phyloP scores from a whole-genome alignment of 2,888 invertebrate genomes.

The Automeris io region DNA sequence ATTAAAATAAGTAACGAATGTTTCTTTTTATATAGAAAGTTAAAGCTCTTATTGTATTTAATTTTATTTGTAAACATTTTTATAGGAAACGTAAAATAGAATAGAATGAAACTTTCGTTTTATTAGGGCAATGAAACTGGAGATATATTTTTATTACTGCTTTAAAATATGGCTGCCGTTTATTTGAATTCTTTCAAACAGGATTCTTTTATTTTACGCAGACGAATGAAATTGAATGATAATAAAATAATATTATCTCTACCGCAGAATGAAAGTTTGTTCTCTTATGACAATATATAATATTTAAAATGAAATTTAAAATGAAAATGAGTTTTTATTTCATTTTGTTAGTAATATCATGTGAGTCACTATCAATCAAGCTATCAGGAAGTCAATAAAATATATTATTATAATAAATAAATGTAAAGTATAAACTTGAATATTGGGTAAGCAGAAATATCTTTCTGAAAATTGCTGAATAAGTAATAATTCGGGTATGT shows the following conservation, averaged over 20 bases:
- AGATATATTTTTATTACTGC: conserved; percentile 28
- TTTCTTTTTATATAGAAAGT: conserved; percentile 2
- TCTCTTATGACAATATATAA: background rate
- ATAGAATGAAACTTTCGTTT: conserved; percentile 26
- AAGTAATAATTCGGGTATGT: conserved; percentile 28
- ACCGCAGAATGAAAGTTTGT: background rate
- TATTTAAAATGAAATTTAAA: too few relatives aligned
- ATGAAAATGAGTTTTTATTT: too few relatives aligned
- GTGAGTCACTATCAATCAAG: too few relatives aligned
- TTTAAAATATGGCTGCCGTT: conserved; percentile 26
- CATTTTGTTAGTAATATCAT: too few relatives aligned
- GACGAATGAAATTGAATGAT: background rate
- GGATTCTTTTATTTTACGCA: conserved; percentile 15
- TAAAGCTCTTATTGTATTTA: conserved; percentile 6
- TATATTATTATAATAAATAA: too few relatives aligned
- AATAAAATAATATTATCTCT: background rate
- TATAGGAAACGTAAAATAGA: conserved; percentile 13
- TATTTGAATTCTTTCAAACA: conserved; percentile 22
- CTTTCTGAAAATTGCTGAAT: conserved; percentile 6
- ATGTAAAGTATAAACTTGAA: too few relatives aligned
- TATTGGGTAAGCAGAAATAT: too few relatives aligned
- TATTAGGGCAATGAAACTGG: conserved; percentile 27
- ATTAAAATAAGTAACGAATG: conserved; percentile 2
- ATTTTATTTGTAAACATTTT: conserved; percentile 11
- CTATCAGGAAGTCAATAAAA: too few relatives aligned